Conservation (phyloP, 1,140 invertebrate genomes). For the Ceratosolen fusciceps region DNA sequence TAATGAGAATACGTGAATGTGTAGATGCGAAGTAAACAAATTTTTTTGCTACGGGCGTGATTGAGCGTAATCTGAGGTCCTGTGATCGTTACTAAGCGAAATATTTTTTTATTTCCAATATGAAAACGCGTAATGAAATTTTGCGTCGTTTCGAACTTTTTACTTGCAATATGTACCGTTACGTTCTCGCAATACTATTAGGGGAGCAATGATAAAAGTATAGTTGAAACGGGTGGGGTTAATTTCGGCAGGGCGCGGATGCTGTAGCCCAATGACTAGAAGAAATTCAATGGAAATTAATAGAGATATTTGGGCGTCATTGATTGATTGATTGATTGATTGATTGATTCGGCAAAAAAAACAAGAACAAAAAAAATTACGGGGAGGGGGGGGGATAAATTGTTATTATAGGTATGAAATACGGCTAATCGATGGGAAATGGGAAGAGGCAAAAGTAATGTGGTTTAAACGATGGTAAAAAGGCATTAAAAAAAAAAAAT, state of each 20-base stretch:
- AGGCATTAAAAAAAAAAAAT: conserved; percentile 54
- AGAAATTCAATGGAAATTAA: conserved; percentile 37
- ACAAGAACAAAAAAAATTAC: too few species aligned
- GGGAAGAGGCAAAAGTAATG: conserved; percentile 58
- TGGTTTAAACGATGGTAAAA: conserved; percentile 58
- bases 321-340: too few species aligned
- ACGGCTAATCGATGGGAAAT: conserved; percentile 37
- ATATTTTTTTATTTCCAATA: conserved; percentile 73
- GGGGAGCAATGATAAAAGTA: conserved; percentile 58
- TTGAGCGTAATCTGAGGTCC: conserved; percentile 72
- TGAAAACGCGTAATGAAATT: conserved; percentile 68
- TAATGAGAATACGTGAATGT: too few species aligned
- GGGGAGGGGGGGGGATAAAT: too few species aligned
- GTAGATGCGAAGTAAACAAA: conserved; percentile 43
- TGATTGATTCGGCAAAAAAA: conserved; percentile 43
- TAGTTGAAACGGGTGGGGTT: conserved; percentile 50
- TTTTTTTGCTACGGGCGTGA: conserved; percentile 63
- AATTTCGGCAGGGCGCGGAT: conserved; percentile 37
- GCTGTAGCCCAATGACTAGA: conserved; percentile 21
- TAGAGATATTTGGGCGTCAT: too few species aligned
- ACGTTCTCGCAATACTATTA: conserved; percentile 72
- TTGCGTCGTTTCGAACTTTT: conserved; percentile 71
- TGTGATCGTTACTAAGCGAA: conserved; percentile 73
- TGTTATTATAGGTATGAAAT: too few species aligned
- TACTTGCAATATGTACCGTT: conserved; percentile 73